Evolutionary conservation across 2,797 vertebrate genomes (phyloP).

Genomic region (Urocyon cinereoargenteus): DNA sequence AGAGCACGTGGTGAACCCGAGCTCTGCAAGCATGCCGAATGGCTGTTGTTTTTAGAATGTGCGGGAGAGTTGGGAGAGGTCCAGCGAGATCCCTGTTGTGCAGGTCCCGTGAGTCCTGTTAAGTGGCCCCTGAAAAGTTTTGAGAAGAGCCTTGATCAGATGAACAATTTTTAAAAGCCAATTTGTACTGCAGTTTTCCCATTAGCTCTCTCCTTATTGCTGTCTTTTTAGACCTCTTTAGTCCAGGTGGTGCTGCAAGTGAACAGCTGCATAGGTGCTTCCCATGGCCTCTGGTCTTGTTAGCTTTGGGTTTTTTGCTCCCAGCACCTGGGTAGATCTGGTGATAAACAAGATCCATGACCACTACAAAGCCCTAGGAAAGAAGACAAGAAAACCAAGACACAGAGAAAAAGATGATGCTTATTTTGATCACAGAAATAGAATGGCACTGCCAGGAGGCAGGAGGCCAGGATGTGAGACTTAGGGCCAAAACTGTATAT

Average conservation of each 20-base stretch:
- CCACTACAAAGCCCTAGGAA: neutral
- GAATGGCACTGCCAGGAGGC: neutral
- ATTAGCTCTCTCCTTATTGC: neutral
- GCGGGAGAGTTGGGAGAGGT: neutral
- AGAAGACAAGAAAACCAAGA: neutral
- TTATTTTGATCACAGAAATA: neutral
- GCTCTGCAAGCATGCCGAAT: accelerated
- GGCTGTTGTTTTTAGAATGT: neutral
- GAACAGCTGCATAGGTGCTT: neutral
- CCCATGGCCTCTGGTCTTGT: neutral
- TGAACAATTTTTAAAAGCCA: slow-evolving; percentile 27
- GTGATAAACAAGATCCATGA: neutral
- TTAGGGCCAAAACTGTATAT: neutral
- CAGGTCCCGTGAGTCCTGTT: neutral
- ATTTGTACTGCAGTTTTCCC: neutral
- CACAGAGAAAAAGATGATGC: neutral
- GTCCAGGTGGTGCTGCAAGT: neutral
- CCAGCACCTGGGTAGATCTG: neutral
- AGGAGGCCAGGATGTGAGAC: neutral
- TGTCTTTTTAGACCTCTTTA: neutral
- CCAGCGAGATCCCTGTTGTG: accelerated
- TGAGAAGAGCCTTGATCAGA: slow-evolving; percentile 18
- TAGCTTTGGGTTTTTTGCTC: neutral
- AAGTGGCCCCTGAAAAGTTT: neutral
- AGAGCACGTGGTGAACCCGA: neutral